phyloP scores from a whole-genome alignment of 2,888 invertebrate genomes.

The Ganaspis brasiliensis region DNA sequence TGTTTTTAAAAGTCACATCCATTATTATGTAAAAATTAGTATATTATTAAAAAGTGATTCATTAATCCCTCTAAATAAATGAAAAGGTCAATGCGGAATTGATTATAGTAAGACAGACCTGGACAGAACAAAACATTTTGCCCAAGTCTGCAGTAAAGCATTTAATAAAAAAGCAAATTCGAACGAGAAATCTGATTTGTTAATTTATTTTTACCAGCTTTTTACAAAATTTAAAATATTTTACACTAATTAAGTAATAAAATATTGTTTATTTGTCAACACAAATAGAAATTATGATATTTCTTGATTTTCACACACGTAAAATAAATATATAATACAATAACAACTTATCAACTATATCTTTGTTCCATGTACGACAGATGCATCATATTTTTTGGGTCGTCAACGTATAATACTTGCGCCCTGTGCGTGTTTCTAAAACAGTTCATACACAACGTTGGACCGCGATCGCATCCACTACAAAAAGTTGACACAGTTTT shows the following conservation, averaged over 20 bases:
- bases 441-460: conserved; percentile 13
- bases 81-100: too few relatives aligned
- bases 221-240: neutral
- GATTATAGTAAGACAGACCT: too few relatives aligned
- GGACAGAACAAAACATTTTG: too few relatives aligned
- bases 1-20: neutral
- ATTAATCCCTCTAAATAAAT: neutral
- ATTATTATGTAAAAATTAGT: neutral
- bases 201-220: neutral
- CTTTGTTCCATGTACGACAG: neutral
- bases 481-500: conserved; percentile 17
- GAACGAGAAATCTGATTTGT: neutral
- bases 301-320: too few relatives aligned
- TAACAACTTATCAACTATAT: neutral
- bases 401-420: neutral
- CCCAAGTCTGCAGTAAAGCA: too few relatives aligned
- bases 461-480: conserved; percentile 4
- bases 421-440: neutral
- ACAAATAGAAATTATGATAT: conserved; percentile 23
- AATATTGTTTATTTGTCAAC: conserved; percentile 15
- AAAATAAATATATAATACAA: neutral
- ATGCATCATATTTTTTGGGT: neutral
- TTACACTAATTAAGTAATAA: neutral
- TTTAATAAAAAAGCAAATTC: too few relatives aligned
- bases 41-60: neutral